Evolutionary conservation across 2,888 invertebrate genomes (phyloP).

Genomic region (Aleiodes testaceus): DNA sequence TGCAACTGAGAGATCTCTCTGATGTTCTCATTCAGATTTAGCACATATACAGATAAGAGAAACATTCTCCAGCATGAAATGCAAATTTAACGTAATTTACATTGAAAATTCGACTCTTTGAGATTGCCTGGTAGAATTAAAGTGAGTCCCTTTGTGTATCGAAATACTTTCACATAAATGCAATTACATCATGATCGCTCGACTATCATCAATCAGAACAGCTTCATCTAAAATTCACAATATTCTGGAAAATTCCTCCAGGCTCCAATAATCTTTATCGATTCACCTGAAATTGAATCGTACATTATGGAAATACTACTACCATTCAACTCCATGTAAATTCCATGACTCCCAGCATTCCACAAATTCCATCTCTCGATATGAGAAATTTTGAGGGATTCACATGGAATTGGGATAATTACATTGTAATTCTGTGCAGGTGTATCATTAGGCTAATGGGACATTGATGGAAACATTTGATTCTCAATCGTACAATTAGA

Average conservation of each 20-base stretch:
- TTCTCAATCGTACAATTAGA: too few relatives aligned
- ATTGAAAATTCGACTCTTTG: constrained; percentile 38
- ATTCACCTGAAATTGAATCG: constrained; percentile 3
- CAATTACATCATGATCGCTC: too few relatives aligned
- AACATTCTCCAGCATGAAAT: constrained; percentile 37
- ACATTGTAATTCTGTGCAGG: too few relatives aligned
- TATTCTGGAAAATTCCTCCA: constrained; percentile 4
- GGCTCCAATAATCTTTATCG: constrained; percentile 15
- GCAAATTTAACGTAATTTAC: constrained; percentile 48
- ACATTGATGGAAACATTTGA: too few relatives aligned
- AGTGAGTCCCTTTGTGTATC: background rate
- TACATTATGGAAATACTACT: constrained; percentile 4
- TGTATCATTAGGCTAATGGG: too few relatives aligned
- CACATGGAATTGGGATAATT: too few relatives aligned
- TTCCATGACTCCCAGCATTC: background rate
- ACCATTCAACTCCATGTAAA: background rate
- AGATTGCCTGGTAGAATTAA: constrained; percentile 24
- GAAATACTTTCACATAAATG: too few relatives aligned
- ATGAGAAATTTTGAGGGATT: too few relatives aligned
- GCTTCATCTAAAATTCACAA: constrained; percentile 1
- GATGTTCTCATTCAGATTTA: constrained; percentile 14
- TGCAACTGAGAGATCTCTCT: constrained; percentile 19
- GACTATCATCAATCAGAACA: too few relatives aligned
- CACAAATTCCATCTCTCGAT: too few relatives aligned
- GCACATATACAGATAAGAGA: background rate